These are phyloP conservation scores for Oryzias celebensis DNA, from an alignment of 2,113 vertebrate species.

Conservation along the genomic window DNA sequence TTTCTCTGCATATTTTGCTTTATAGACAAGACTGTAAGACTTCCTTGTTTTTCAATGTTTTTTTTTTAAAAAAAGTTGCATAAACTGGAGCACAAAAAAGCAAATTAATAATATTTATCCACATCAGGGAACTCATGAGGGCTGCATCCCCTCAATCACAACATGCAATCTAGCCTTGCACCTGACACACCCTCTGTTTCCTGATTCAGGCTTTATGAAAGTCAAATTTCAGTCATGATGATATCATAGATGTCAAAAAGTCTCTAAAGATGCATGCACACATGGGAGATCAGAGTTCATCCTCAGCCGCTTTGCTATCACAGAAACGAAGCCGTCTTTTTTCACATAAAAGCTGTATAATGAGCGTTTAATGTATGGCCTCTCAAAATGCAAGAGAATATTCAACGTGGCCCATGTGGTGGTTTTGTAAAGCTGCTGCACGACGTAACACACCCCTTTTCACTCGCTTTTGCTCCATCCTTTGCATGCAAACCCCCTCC, in stretches of 20 bases:
- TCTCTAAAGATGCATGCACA: conserved; percentile 72
- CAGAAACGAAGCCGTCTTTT: conserved; percentile 41
- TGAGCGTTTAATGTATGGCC: conserved; percentile 80
- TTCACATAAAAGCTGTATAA: conserved; percentile 73
- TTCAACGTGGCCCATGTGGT: conserved; percentile 79
- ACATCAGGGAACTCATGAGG: too few relatives aligned
- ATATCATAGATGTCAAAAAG: conserved; percentile 63
- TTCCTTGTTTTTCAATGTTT: too few relatives aligned
- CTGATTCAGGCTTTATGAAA: conserved; percentile 54
- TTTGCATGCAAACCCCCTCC: conserved; percentile 42
- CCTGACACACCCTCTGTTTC: conserved; percentile 45
- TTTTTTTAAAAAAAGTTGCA: too few relatives aligned
- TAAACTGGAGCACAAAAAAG: too few relatives aligned
- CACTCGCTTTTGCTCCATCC: conserved; percentile 55
- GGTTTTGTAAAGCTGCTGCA: conserved; percentile 75
- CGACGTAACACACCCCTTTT: conserved; percentile 68
- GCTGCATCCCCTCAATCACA: conserved; percentile 6
- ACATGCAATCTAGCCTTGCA: conserved; percentile 32
- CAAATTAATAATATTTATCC: too few relatives aligned
- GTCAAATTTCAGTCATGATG: conserved; percentile 66
- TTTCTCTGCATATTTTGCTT: too few relatives aligned
- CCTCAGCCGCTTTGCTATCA: conserved; percentile 50
- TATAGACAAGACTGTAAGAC: too few relatives aligned
- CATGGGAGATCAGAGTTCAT: conserved; percentile 67
- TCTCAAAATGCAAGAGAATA: conserved; percentile 71